These are phyloP conservation scores for Saguinus imperator DNA, from an alignment of 2,113 vertebrate species.

Conservation along the genomic window DNA sequence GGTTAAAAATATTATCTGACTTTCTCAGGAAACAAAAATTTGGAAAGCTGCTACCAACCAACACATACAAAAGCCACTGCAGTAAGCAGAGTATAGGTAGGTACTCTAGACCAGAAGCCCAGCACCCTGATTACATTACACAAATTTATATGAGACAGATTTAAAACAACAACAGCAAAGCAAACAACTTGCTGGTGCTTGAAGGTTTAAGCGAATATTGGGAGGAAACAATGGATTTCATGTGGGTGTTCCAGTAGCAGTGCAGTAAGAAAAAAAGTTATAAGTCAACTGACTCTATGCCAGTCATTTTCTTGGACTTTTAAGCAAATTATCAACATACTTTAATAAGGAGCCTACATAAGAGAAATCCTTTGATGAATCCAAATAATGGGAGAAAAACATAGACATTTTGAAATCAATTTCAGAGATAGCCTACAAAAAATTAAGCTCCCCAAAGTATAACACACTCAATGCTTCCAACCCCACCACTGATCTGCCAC, in stretches of 20 bases:
- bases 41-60: not conserved
- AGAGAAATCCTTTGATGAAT: constrained; percentile 48
- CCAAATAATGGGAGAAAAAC: constrained; percentile 42
- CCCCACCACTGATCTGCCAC: not conserved
- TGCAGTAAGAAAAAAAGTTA: not conserved
- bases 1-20: not conserved
- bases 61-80: not conserved
- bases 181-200: not conserved
- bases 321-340: constrained; percentile 62
- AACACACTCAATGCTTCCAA: not conserved
- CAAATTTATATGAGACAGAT: not conserved
- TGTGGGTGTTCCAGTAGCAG: not conserved
- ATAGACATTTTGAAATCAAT: constrained; percentile 16
- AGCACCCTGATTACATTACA: not conserved
- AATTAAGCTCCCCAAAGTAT: not conserved
- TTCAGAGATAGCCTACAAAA: constrained; percentile 40
- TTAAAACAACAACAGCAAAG: not conserved
- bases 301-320: constrained; percentile 59
- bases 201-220: not conserved
- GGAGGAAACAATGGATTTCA: not conserved
- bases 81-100: not conserved
- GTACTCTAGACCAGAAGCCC: not conserved
- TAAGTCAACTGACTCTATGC: not conserved
- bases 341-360: constrained; percentile 25
- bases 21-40: not conserved